phyloP scores from a whole-genome alignment of 2,113 vertebrate species.

The Lates calcarifer region DNA sequence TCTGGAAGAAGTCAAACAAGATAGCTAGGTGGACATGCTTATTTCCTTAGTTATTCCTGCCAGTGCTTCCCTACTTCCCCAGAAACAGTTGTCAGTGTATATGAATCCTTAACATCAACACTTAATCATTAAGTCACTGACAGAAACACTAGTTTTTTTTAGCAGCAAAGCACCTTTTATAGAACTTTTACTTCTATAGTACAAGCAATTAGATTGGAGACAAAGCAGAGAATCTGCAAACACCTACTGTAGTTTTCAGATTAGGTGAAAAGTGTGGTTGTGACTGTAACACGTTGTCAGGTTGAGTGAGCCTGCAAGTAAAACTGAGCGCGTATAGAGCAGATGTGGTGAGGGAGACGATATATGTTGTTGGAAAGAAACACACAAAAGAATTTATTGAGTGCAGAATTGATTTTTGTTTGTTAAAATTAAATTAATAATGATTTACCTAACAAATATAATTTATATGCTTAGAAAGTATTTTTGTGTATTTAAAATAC shows the following conservation, averaged over 20 bases:
- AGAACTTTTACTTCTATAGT: background rate
- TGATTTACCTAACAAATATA: background rate
- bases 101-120: background rate
- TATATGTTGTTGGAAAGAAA: background rate
- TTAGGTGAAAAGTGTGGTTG: conserved; percentile 29
- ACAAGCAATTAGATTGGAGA: background rate
- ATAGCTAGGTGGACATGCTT: background rate
- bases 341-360: background rate
- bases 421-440: background rate
- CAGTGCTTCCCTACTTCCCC: background rate
- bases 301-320: conserved; percentile 6
- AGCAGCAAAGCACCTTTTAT: background rate
- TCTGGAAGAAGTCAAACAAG: background rate
- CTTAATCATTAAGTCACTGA: background rate
- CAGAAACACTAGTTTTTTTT: background rate
- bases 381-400: conserved; percentile 4
- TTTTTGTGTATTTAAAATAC: background rate
- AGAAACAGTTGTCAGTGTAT: background rate
- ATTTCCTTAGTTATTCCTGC: background rate
- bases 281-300: conserved; percentile 3
- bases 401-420: conserved; percentile 7
- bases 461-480: background rate
- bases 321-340: background rate
- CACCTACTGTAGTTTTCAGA: conserved; percentile 2
- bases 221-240: background rate